Evolutionary conservation across 1,140 invertebrate species (phyloP), one percentile per base, ranked within the genome.

Genomic region (Kradibia gibbosae): DNA sequence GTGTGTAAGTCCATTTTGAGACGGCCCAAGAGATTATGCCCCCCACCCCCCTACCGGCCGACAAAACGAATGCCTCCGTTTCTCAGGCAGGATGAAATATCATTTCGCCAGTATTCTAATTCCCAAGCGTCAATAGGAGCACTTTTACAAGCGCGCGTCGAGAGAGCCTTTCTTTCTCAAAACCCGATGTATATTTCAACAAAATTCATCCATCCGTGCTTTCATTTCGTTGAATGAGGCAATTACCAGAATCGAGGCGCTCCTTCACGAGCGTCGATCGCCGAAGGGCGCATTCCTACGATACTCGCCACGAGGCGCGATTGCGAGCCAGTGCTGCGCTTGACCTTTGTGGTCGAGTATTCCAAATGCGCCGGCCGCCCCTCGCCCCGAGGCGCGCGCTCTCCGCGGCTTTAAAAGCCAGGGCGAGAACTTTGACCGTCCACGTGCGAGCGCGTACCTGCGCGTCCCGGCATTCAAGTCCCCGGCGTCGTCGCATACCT

Each of bases 401-500:
- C 70, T 45, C 70, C 70, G 45, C 70, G 31, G n/a, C 45, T 50
- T 72, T 55, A 55, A 74, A 74, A 55, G 34, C 22, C 73, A 31
- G 45, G 1, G 55, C 71, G 62, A 78, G 62, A 70, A 71, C 55
- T 70, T 50, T 42, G 31, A 48, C 45, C 34, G 4, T 57, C 3
- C 73, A 45, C 55, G 53, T 57, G 73, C 36, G 73, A 7, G n/a
- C 22, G 50, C 48, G 31, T 45, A 48, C 67, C 17, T 39, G 25
- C 39, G 39, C n/a, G 42, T 65, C 45, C 72, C 45, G 57, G 72
- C 79, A 75, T 81, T 76, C 79, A 57, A 76, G 57, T 81, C 72
- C 36, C 71, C 82, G 76, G 62, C 70, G 78, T 22, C 82, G 83
- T 82, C 72, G 62, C 82, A 84, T 82, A 50, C 55, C 62, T 25